phyloP scores from a whole-genome alignment of 2,113 vertebrate species.

The Solea solea region DNA sequence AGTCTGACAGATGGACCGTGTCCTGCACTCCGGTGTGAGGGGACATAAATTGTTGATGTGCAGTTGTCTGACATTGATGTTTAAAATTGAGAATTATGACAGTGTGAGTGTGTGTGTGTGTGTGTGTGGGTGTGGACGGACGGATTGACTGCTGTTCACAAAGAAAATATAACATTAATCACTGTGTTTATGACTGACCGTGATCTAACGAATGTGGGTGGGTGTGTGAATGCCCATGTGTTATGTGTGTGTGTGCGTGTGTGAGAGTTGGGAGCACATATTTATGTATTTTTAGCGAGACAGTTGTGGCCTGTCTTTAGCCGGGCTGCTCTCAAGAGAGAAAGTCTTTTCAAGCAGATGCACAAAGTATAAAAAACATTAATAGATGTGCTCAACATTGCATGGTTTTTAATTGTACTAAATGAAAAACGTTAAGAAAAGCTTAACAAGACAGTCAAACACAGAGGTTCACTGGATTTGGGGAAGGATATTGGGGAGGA shows the following conservation, averaged over 20 bases:
- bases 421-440: not conserved
- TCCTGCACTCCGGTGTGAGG: too few species aligned
- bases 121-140: too few species aligned
- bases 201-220: not conserved
- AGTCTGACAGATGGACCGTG: too few species aligned
- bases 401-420: too few species aligned
- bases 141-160: too few species aligned
- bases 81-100: too few species aligned
- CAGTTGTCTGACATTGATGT: too few species aligned
- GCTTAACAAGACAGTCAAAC: not conserved
- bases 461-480: constrained; percentile 1
- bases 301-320: not conserved
- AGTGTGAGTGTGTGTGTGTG: too few species aligned
- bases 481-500: constrained; percentile 53
- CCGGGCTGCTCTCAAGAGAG: not conserved
- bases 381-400: too few species aligned
- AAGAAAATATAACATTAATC: constrained; percentile 23
- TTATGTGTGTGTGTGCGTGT: not conserved
- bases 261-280: not conserved
- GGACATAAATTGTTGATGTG: too few species aligned
- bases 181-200: constrained; percentile 1
- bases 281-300: not conserved
- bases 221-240: not conserved
- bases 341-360: not conserved
- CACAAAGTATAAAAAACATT: not conserved